A percentile compares a stretch with the other conserved stretches of the same genome.
These are phyloP conservation scores for Denticeps clupeoides DNA, from an alignment of 2,797 vertebrate genomes.

Conservation along the genomic window DNA sequence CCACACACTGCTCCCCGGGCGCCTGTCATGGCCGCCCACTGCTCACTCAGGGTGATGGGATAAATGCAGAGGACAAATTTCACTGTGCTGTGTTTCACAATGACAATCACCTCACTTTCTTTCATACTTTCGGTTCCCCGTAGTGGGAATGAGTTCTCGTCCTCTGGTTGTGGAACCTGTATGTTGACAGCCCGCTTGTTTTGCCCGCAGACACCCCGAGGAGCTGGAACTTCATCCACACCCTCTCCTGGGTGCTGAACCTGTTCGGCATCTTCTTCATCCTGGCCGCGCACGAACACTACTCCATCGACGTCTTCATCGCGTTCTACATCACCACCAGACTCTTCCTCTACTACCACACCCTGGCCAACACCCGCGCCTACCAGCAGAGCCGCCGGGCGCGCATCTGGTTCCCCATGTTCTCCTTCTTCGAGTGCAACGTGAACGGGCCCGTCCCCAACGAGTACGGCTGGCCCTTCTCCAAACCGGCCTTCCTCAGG, in stretches of 20 bases:
- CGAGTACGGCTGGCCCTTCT: conserved; percentile 92
- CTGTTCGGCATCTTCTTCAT: conserved; percentile 98
- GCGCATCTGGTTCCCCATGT: conserved; percentile 96
- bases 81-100: too few relatives aligned
- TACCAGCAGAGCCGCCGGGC: conserved; percentile 88
- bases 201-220: conserved; percentile 75
- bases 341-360: conserved; percentile 96
- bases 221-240: conserved; percentile 93
- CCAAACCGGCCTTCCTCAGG: conserved; percentile 75
- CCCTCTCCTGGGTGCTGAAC: conserved; percentile 93
- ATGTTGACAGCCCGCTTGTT: background rate
- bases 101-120: too few relatives aligned
- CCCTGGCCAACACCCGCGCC: conserved; percentile 84
- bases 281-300: conserved; percentile 93
- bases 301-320: conserved; percentile 96
- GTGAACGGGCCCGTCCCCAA: conserved; percentile 93
- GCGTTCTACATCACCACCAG: conserved; percentile 97
- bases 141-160: conserved; percentile 18
- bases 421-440: conserved; percentile 96
- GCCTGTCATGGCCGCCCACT: too few relatives aligned
- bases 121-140: too few relatives aligned
- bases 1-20: too few relatives aligned
- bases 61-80: too few relatives aligned
- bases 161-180: conserved; percentile 11
- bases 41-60: too few relatives aligned